A percentile compares a stretch with the other conserved stretches of the same genome.
Conservation (phyloP, 2,113 vertebrate genomes). For the Paradoxurus hermaphroditus region DNA sequence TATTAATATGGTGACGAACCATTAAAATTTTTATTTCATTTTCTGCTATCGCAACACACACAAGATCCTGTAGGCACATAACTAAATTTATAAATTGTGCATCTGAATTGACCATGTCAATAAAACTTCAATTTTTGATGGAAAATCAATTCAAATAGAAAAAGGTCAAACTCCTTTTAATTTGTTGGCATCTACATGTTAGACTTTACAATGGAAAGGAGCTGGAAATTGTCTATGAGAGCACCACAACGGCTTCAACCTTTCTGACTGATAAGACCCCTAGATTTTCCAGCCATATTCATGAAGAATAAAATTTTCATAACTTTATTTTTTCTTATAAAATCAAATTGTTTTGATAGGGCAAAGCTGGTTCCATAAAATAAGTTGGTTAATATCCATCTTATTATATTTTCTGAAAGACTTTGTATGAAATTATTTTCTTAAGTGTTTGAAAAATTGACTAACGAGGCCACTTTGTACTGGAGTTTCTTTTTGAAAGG, state of each 20-base stretch:
- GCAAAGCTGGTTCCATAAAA: background rate
- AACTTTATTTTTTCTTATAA: background rate
- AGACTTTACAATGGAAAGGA: background rate
- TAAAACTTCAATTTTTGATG: constrained; percentile 1
- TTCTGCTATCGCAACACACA: background rate
- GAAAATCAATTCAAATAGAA: constrained; percentile 15
- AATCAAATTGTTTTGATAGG: background rate
- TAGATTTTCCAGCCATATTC: background rate
- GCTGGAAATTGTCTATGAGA: background rate
- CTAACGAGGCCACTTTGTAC: background rate
- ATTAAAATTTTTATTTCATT: background rate
- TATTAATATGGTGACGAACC: background rate
- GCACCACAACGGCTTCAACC: background rate
- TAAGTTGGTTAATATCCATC: background rate
- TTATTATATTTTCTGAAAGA: background rate
- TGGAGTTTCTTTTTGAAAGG: background rate
- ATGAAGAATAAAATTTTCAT: background rate
- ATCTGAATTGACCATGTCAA: background rate
- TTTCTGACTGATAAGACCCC: background rate
- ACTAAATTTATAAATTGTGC: background rate
- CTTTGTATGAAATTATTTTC: background rate
- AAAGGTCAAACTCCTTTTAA: background rate
- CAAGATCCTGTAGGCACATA: background rate
- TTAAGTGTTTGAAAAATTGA: background rate
- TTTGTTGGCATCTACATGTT: background rate